Conservation (phyloP, 64 coral and sea anemone species). For the Exaiptasia diaphana region DNA sequence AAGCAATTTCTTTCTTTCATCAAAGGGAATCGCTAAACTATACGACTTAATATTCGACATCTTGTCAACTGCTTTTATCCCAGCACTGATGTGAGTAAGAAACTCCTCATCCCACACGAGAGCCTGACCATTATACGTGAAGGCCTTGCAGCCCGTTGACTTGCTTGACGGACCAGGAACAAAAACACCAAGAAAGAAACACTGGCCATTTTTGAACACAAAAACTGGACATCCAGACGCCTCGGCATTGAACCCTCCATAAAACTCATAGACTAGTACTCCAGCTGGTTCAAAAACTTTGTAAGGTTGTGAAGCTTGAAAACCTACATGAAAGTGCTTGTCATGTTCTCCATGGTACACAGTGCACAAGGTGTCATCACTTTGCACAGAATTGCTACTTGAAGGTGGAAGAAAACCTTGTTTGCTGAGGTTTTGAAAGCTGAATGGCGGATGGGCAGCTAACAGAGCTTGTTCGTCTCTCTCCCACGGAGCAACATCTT, state of each 20-base stretch:
- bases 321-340: constrained; percentile 59
- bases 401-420: neutral
- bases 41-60: constrained; percentile 38
- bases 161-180: constrained; percentile 44
- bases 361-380: constrained; percentile 31
- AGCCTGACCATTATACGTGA: constrained; percentile 21
- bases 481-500: constrained; percentile 72
- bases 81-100: constrained; percentile 4
- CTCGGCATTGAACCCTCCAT: constrained; percentile 31
- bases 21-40: constrained; percentile 33
- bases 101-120: constrained; percentile 34
- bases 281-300: constrained; percentile 42
- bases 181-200: constrained; percentile 58
- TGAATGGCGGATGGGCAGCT: constrained; percentile 39
- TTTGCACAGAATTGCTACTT: constrained; percentile 13
- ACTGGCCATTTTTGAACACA: constrained; percentile 25
- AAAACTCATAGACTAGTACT: constrained; percentile 58
- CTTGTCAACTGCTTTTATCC: constrained; percentile 24
- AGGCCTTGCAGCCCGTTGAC: neutral
- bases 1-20: constrained; percentile 35
- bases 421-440: constrained; percentile 48
- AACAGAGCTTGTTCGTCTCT: constrained; percentile 63
- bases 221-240: constrained; percentile 73
- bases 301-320: constrained; percentile 51
- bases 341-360: constrained; percentile 36